phyloP scores from a whole-genome alignment of 92 coral and sea anemone genomes.

The Epizoanthus scotinus region DNA sequence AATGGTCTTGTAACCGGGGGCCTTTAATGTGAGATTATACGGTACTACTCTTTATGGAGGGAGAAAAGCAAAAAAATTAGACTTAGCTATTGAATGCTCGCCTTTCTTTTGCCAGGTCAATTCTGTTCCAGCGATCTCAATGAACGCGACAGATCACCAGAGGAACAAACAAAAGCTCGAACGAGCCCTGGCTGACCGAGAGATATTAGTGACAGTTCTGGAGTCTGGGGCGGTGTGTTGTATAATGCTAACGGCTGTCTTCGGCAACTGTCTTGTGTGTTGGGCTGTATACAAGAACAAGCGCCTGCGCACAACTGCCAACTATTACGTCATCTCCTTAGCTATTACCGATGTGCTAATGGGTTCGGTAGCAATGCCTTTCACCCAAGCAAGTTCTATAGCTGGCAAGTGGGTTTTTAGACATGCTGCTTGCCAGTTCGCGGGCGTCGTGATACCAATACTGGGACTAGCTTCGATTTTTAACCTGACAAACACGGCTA shows the following conservation, averaged over 20 bases:
- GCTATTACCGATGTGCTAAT: constrained; percentile 20
- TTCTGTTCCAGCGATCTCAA: neutral
- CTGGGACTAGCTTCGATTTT: constrained; percentile 50
- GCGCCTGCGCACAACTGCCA: constrained; percentile 24
- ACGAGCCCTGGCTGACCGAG: constrained; percentile 13
- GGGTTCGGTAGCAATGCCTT: constrained; percentile 30
- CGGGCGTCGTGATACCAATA: constrained; percentile 38
- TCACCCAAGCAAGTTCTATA: constrained; percentile 12
- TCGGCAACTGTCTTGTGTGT: constrained; percentile 17
- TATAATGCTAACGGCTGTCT: constrained; percentile 10
- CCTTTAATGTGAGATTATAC: too few relatives aligned
- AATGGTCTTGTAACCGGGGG: too few relatives aligned
- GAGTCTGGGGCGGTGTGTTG: constrained; percentile 24
- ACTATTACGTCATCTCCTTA: constrained; percentile 22
- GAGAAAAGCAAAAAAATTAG: too few relatives aligned
- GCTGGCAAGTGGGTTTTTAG: constrained; percentile 43
- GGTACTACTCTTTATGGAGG: too few relatives aligned
- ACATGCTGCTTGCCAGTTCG: constrained; percentile 37
- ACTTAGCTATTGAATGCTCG: neutral
- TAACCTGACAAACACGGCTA: constrained; percentile 45
- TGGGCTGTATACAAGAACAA: constrained; percentile 6
- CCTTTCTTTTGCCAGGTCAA: neutral
- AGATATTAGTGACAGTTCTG: neutral
- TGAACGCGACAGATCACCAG: neutral
- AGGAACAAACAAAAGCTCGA: neutral